Evolutionary conservation across 2,797 vertebrate species (phyloP).

Genomic region (Pseudopleuronectes americanus): DNA sequence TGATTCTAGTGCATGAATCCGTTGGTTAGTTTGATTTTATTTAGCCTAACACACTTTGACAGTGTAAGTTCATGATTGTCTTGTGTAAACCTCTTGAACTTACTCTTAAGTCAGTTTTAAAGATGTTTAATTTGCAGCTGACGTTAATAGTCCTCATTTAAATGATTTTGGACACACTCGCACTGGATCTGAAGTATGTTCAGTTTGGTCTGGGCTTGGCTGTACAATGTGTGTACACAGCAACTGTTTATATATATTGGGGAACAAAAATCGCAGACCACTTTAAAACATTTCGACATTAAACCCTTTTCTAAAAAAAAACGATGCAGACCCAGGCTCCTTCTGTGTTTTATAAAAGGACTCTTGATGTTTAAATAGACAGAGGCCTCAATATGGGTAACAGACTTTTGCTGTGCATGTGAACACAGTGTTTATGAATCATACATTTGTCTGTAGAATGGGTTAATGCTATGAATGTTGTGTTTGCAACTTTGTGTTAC

Average conservation of each 20-base stretch:
- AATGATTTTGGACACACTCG: neutral
- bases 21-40: neutral
- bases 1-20: constrained; percentile 2
- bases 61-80: neutral
- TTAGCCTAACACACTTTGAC: neutral
- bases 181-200: constrained; percentile 1
- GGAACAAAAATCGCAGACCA: neutral
- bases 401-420: constrained; percentile 29
- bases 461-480: constrained; percentile 4
- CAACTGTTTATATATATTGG: neutral
- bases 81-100: constrained; percentile 19
- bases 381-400: neutral
- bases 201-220: neutral
- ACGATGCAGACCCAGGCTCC: neutral
- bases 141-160: neutral
- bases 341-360: neutral
- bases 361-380: constrained; percentile 14
- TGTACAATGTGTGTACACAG: neutral
- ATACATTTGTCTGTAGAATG: constrained; percentile 3
- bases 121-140: constrained; percentile 4
- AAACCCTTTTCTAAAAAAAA: neutral
- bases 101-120: neutral
- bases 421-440: constrained; percentile 8
- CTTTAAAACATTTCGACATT: neutral
- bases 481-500: constrained; percentile 10